A percentile compares a stretch with the other conserved stretches of the same genome.
These are phyloP conservation scores for Liasis olivaceus DNA, from an alignment of 2,797 vertebrate genomes.

Conservation along the genomic window DNA sequence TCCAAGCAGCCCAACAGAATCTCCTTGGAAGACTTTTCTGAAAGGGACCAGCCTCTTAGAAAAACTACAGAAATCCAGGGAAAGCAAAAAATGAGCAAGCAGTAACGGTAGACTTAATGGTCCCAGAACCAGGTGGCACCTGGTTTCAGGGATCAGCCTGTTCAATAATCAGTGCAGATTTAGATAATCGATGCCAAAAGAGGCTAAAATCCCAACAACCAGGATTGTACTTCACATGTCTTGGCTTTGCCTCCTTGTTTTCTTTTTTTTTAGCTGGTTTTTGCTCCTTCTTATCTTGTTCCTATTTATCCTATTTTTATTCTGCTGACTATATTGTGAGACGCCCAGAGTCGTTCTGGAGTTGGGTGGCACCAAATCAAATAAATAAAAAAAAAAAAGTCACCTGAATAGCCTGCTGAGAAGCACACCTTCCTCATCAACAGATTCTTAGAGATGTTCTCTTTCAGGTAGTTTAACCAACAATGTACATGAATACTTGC, in stretches of 20 bases:
- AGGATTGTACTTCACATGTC: not conserved
- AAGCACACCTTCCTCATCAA: not conserved
- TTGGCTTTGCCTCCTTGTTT: not conserved
- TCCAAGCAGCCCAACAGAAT: not conserved
- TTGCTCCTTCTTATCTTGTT: not conserved
- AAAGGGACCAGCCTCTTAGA: not conserved
- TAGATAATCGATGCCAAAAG: not conserved
- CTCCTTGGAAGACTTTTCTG: not conserved
- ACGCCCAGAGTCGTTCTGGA: not conserved
- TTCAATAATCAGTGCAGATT: not conserved
- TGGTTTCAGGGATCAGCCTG: conserved; percentile 9
- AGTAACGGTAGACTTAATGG: not conserved
- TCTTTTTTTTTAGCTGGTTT: not conserved
- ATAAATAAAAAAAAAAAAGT: not conserved
- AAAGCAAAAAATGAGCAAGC: not conserved
- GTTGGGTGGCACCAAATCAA: not conserved
- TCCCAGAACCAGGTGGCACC: not conserved
- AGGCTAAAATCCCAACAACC: not conserved
- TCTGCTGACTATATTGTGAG: not conserved
- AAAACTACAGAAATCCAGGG: not conserved
- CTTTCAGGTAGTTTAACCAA: not conserved
- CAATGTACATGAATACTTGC: not conserved
- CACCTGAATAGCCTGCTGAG: not conserved
- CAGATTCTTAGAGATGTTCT: not conserved
- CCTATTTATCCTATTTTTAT: not conserved